Conservation (phyloP, 2,797 vertebrate genomes). For the Naso thynnoides region DNA sequence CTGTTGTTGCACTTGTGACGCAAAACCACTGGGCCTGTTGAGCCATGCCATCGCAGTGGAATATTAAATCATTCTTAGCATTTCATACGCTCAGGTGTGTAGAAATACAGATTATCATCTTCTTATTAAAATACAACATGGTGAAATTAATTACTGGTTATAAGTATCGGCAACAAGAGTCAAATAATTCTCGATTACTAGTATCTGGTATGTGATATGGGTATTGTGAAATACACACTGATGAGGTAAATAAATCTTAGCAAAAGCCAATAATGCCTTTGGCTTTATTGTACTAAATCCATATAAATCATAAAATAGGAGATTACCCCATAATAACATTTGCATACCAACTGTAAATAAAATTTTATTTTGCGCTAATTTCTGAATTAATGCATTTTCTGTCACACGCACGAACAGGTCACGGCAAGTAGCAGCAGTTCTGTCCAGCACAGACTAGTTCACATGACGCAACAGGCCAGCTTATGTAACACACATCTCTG, state of each 20-base stretch:
- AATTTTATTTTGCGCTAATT: background rate
- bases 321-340: background rate
- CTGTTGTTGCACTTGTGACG: too few species aligned
- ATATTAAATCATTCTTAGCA: too few species aligned
- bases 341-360: background rate
- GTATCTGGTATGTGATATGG: too few species aligned
- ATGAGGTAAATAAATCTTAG: background rate
- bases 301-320: background rate
- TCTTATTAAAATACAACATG: too few species aligned
- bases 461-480: conserved; percentile 61
- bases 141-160: too few species aligned
- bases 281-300: background rate
- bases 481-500: conserved; percentile 76
- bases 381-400: background rate
- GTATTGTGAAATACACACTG: too few species aligned
- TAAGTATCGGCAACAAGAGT: too few species aligned
- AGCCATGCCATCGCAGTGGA: too few species aligned
- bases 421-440: conserved; percentile 31
- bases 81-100: too few species aligned
- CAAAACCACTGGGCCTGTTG: too few species aligned
- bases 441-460: conserved; percentile 65
- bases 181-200: too few species aligned
- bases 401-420: conserved; percentile 20
- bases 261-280: background rate
- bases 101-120: too few species aligned